phyloP scores from a whole-genome alignment of 2,888 invertebrate genomes.

The Cetonia aurata region DNA sequence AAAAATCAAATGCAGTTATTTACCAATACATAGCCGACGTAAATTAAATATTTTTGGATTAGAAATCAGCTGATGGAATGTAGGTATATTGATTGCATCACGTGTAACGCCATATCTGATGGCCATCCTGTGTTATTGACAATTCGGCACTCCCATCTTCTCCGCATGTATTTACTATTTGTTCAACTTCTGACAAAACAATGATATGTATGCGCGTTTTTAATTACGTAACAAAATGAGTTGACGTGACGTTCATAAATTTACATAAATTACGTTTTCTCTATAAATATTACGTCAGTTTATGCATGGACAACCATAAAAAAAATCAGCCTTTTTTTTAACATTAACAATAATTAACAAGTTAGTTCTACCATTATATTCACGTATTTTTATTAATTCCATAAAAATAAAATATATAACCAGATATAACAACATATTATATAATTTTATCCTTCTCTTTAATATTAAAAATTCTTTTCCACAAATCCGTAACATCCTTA shows the following conservation, averaged over 20 bases:
- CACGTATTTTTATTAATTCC: too few relatives aligned
- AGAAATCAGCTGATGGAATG: constrained; percentile 14
- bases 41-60: not conserved
- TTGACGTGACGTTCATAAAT: constrained; percentile 16
- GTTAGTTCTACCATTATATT: too few relatives aligned
- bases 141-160: constrained; percentile 17
- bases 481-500: too few relatives aligned
- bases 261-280: constrained; percentile 19
- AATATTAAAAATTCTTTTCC: too few relatives aligned
- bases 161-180: not conserved
- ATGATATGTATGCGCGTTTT: constrained; percentile 4
- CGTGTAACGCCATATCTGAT: not conserved
- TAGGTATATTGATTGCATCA: constrained; percentile 12
- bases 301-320: not conserved
- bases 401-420: too few relatives aligned
- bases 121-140: constrained; percentile 1
- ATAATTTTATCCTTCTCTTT: too few relatives aligned
- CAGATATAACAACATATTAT: too few relatives aligned
- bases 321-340: not conserved
- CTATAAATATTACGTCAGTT: constrained; percentile 11
- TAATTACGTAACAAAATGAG: constrained; percentile 7
- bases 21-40: too few relatives aligned
- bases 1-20: too few relatives aligned
- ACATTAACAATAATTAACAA: too few relatives aligned
- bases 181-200: constrained; percentile 7